Percentiles rank a stretch among this genome's conserved stretches.
Conservation (phyloP, 2,797 vertebrate species). For the Choloepus didactylus region DNA sequence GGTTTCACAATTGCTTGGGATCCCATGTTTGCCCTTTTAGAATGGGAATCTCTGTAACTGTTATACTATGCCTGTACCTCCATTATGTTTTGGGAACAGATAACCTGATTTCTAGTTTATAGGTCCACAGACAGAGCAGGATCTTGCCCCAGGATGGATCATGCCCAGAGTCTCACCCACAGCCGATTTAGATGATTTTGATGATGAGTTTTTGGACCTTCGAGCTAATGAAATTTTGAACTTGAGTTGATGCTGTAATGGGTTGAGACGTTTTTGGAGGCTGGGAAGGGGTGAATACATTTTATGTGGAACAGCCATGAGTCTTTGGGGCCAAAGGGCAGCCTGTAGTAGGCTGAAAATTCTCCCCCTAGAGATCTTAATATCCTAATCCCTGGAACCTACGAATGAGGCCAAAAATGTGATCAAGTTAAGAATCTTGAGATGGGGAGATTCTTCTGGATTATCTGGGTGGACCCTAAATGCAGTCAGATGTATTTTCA, state of each 20-base stretch:
- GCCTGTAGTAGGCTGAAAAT: neutral
- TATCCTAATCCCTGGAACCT: neutral
- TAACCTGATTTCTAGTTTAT: conserved; percentile 1
- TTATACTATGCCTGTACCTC: neutral
- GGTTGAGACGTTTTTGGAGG: neutral
- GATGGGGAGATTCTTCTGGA: neutral
- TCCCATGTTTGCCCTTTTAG: neutral
- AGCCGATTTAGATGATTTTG: neutral
- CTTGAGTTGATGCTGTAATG: neutral
- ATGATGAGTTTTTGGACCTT: neutral
- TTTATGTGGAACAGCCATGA: neutral
- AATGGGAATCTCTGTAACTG: neutral
- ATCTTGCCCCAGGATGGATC: neutral
- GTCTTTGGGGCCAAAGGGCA: neutral
- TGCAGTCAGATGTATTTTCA: neutral
- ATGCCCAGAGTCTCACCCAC: neutral
- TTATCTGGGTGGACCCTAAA: neutral
- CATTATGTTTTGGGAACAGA: neutral
- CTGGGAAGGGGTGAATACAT: neutral
- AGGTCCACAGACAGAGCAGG: neutral
- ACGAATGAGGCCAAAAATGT: neutral
- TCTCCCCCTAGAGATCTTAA: neutral
- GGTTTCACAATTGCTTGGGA: conserved; percentile 5
- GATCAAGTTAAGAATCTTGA: conserved; percentile 38
- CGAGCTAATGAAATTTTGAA: neutral